Conservation (phyloP, 2,888 invertebrate genomes). For the Cataglyphis albicans region DNA sequence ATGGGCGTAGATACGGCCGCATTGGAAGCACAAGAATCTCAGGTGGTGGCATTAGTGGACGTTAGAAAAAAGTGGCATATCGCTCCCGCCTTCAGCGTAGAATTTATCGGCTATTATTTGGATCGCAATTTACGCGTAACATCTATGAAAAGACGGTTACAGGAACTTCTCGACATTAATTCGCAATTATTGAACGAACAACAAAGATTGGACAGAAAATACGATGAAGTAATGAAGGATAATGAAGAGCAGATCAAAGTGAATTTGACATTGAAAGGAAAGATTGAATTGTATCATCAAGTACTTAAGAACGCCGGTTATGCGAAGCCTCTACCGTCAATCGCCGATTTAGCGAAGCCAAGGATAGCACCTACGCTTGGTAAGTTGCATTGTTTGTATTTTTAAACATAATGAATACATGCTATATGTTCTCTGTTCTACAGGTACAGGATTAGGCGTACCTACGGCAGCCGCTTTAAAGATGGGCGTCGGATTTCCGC, state of each 20-base stretch:
- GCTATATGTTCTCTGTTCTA: constrained; percentile 24
- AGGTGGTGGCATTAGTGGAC: constrained; percentile 93
- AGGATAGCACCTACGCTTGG: constrained; percentile 81
- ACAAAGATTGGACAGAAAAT: constrained; percentile 90
- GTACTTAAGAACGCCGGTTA: constrained; percentile 81
- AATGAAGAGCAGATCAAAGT: constrained; percentile 89
- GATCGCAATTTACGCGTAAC: constrained; percentile 94
- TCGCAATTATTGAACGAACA: constrained; percentile 92
- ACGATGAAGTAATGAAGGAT: constrained; percentile 91
- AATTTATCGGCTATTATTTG: constrained; percentile 97
- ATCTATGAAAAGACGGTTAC: constrained; percentile 92
- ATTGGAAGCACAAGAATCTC: constrained; percentile 93
- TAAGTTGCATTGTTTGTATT: constrained; percentile 59
- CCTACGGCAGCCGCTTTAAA: constrained; percentile 94
- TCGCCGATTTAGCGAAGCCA: constrained; percentile 80
- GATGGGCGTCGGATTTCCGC: constrained; percentile 95
- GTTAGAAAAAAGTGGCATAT: constrained; percentile 97
- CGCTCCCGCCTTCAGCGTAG: constrained; percentile 96
- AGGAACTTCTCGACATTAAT: constrained; percentile 92
- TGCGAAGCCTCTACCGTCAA: constrained; percentile 81
- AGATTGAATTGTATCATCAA: constrained; percentile 84
- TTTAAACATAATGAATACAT: not conserved
- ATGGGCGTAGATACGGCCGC: constrained; percentile 96
- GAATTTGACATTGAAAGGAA: constrained; percentile 88
- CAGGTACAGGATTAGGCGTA: constrained; percentile 88